Conservation (phyloP, 2,888 invertebrate genomes). For the Ochropleura leucogaster region DNA sequence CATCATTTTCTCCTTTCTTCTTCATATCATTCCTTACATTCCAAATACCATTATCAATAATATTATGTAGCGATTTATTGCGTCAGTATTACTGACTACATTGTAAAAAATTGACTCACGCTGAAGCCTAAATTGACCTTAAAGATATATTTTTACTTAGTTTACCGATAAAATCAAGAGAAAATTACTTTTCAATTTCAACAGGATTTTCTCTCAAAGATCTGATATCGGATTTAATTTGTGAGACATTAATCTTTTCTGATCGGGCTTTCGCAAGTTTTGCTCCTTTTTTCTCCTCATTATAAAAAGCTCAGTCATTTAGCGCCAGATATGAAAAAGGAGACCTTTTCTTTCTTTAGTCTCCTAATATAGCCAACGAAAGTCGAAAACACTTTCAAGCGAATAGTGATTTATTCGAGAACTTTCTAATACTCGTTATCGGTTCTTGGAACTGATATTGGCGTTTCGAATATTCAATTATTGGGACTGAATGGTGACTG, state of each 20-base stretch:
- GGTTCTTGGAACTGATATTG: neutral
- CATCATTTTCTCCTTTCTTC: too few relatives aligned
- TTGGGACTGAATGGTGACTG: neutral
- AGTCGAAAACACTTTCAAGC: constrained; percentile 1
- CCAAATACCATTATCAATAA: neutral
- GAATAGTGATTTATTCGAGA: constrained; percentile 22
- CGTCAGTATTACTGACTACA: neutral
- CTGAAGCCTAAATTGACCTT: neutral
- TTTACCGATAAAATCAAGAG: constrained; percentile 15
- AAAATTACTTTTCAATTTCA: constrained; percentile 51
- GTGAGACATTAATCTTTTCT: constrained; percentile 39
- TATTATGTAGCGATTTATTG: neutral
- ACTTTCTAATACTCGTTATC: constrained; percentile 8
- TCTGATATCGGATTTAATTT: constrained; percentile 51
- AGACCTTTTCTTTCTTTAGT: neutral
- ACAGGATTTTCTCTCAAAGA: constrained; percentile 40
- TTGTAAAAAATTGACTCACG: neutral
- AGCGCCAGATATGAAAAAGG: neutral
- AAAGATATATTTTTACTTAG: neutral
- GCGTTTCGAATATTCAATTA: constrained; percentile 18
- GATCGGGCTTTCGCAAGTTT: constrained; percentile 21
- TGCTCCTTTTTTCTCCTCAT: constrained; percentile 24
- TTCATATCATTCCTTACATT: too few relatives aligned
- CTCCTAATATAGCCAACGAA: neutral
- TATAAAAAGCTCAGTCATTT: constrained; percentile 39